Conservation (phyloP, 2,113 vertebrate genomes). For the Tricholaema leucomelas region DNA sequence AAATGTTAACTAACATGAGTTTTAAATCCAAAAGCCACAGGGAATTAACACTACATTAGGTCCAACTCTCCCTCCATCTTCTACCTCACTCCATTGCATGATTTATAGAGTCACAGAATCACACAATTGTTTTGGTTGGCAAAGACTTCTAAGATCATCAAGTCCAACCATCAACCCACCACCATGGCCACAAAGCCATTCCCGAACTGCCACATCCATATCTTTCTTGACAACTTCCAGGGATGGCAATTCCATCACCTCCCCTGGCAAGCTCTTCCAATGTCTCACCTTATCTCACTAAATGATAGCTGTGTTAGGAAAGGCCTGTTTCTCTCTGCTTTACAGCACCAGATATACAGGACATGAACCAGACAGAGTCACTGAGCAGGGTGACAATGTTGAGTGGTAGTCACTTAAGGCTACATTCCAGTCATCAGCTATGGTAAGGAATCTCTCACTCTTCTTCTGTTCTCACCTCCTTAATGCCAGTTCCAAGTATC, state of each 20-base stretch:
- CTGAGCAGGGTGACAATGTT: not conserved
- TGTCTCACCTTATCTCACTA: not conserved
- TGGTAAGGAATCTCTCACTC: not conserved
- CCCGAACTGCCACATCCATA: too few species aligned
- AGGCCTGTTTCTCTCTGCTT: not conserved
- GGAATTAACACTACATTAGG: not conserved
- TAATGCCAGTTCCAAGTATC: not conserved
- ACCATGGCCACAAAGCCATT: too few species aligned
- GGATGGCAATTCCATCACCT: too few species aligned
- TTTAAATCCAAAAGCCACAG: not conserved
- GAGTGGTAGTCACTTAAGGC: not conserved
- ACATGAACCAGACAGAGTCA: not conserved
- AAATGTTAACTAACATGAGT: not conserved
- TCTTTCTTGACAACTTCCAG: too few species aligned
- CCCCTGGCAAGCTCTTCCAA: too few species aligned
- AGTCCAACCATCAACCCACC: too few species aligned
- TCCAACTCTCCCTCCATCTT: not conserved
- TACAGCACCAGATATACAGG: not conserved
- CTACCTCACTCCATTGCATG: not conserved
- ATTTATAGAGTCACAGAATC: not conserved
- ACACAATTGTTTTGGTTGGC: too few species aligned
- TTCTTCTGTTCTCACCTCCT: not conserved
- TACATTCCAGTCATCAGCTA: not conserved
- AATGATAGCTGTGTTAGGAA: not conserved
- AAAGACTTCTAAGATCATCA: too few species aligned